phyloP scores from a whole-genome alignment of 2,113 vertebrate species.

The Dinomys branickii region DNA sequence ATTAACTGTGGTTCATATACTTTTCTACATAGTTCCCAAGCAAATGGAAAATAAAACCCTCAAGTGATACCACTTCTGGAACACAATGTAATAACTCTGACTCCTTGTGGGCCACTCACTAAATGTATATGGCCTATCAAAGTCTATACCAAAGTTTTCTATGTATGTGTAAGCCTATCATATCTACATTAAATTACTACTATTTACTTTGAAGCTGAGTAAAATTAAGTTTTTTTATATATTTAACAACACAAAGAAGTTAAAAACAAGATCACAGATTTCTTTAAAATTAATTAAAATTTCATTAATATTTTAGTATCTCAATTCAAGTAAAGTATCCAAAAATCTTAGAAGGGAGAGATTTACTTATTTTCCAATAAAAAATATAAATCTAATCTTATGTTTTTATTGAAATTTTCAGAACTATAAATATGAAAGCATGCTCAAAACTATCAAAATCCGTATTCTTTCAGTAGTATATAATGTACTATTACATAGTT shows the following conservation, averaged over 20 bases:
- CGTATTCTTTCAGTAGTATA: constrained; percentile 23
- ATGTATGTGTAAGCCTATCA: background rate
- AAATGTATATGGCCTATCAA: background rate
- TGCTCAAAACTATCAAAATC: constrained; percentile 59
- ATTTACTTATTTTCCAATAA: constrained; percentile 47
- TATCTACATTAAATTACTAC: background rate
- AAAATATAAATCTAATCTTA: constrained; percentile 27
- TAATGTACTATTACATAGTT: background rate
- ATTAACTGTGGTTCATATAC: background rate
- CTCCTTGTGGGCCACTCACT: background rate
- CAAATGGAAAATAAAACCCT: constrained; percentile 37
- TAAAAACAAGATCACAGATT: background rate
- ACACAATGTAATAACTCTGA: background rate
- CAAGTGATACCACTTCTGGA: background rate
- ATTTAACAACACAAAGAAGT: constrained; percentile 16
- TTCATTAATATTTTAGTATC: constrained; percentile 1
- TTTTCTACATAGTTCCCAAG: constrained; percentile 45
- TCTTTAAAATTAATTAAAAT: constrained; percentile 42
- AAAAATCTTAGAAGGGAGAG: constrained; percentile 8
- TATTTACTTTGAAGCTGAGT: background rate
- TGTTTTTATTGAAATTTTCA: constrained; percentile 54
- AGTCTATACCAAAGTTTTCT: constrained; percentile 9
- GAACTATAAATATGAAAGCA: background rate
- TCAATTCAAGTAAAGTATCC: constrained; percentile 29
- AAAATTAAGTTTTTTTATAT: constrained; percentile 34